Base-by-base conservation (phyloP, 1,140 invertebrate genomes). In the Chlorops oryzae region DNA sequence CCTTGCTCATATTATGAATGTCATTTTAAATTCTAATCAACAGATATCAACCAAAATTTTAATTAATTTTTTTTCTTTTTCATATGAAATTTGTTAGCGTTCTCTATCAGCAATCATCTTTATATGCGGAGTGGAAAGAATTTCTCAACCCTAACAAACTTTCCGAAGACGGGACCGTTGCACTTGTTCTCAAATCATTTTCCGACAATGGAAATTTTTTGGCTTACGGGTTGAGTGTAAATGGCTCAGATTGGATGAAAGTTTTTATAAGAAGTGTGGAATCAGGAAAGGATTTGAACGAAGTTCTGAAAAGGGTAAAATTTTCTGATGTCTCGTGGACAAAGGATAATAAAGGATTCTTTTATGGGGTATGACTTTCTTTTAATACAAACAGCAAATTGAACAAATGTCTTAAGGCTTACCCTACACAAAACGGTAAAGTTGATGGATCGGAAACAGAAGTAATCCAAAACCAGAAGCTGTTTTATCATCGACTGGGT, bases 101-200 rank as follows among this genome's bases (percentile, higher is more conserved):
- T 7, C 73, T 96, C 50, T 98, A 96, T 76, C 83, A 92, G 9
- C 90, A 94, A 79, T 85, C 93, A 54, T 78, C 80, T 5, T 72
- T 97, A 47, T 79, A 88, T 28, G 81, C 79, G 24, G 87, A 96
- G 63, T 79, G 88, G 3, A 76, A 76, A 58, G 84, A 96, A n/a
- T 98, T 99, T 73, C 75, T 99, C 5, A 95, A 99, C 75, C 94
- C 95, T 0, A 99, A 99, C 76, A 78, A 75, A 7, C 73, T 98
- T 15, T 96, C 94, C 1, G 81, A 85, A 22, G 96, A 99, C 79
- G 96, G 96, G 27, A 97, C 95, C 2, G 77, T 95, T 18, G 87
- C 94, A 3, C 74, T 99, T 15, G 80, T 82, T 0, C 80, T 80
- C 34, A 85, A 80, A 38, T 74, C 81, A 27, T 98, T 96, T 74